Base-by-base conservation (phyloP, 2,888 invertebrate species). In the Nomada hirtipes region DNA sequence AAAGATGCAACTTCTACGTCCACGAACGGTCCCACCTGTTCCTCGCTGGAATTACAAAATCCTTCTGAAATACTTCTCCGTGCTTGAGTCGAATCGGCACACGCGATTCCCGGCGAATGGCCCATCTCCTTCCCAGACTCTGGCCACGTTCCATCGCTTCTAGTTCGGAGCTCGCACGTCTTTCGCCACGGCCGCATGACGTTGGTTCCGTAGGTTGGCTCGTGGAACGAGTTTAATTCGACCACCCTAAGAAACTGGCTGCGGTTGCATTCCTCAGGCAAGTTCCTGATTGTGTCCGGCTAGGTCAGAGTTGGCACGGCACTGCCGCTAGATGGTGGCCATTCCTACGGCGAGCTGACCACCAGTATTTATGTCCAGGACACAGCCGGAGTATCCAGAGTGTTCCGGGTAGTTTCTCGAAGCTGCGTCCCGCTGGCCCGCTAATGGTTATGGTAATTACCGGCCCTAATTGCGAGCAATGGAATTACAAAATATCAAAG, bases 361-460 rank as follows among this genome's bases (percentile, higher is more conserved):
- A 91, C 93, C 86, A 91, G 89, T 93, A 93, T 93, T 93, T 93
- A 93, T 93, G 93, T 91, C 90, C 89, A 67, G 91, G 90, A 90
- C 91, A 90, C 90, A 89, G 89, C 86, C 87, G 80, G 86, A 86
- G 87, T 88, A 88, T 89, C 90, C 86, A 88, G 86, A 86, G 86
- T 88, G 89, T 89, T 89, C 88, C 86, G 82, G 88, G 90, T 90
- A 91, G 91, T 91, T 91, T 90, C 88, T 86, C 88, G 85, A 82
- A 78, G 76, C 89, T 73, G 82, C 89, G 87, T 88, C 89, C 84
- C 84, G 84, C 84, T 85, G 83, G 86, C 89, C 89, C 91, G 91
- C 93, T 93, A 93, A 93, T 93, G 93, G 93, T 93, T 93, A 93
- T 93, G 93, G 93, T 93, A 93, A 93, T 93, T 93, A 93, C 93